A percentile compares a stretch with the other conserved stretches of the same genome.
phyloP scores from a whole-genome alignment of 2,797 vertebrate genomes.

The Chelon labrosus region DNA sequence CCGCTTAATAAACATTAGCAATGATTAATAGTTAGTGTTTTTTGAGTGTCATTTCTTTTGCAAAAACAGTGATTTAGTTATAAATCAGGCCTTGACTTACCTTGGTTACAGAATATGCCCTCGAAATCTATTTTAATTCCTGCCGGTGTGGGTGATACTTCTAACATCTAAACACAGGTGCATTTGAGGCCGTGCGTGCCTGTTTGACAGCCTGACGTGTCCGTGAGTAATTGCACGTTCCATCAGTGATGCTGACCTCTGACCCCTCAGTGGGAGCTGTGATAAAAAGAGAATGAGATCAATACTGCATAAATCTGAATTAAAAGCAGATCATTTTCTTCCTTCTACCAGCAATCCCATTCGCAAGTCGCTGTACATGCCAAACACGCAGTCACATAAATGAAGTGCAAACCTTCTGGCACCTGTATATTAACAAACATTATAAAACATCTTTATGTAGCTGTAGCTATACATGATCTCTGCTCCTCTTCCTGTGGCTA shows the following conservation, averaged over 20 bases:
- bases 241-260: slow-evolving; percentile 1
- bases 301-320: background rate
- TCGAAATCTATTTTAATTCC: no score
- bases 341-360: background rate
- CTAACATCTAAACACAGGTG: no score
- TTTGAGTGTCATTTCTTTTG: no score
- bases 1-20: no score
- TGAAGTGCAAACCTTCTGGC: background rate
- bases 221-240: no score
- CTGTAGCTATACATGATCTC: slow-evolving; percentile 35
- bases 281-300: background rate
- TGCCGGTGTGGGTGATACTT: no score
- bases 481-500: slow-evolving; percentile 47
- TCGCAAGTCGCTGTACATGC: background rate
- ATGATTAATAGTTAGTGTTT: no score
- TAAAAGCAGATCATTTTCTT: background rate
- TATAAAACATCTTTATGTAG: slow-evolving; percentile 33
- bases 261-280: slow-evolving; percentile 3
- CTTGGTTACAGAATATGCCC: no score
- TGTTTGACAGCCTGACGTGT: no score
- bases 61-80: no score
- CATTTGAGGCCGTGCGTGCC: no score
- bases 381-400: background rate
- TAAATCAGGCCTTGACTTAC: no score
- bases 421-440: slow-evolving; percentile 11